A percentile compares a stretch with the other conserved stretches of the same genome.
phyloP scores from a whole-genome alignment of 2,113 vertebrate species.

The Propithecus coquereli region DNA sequence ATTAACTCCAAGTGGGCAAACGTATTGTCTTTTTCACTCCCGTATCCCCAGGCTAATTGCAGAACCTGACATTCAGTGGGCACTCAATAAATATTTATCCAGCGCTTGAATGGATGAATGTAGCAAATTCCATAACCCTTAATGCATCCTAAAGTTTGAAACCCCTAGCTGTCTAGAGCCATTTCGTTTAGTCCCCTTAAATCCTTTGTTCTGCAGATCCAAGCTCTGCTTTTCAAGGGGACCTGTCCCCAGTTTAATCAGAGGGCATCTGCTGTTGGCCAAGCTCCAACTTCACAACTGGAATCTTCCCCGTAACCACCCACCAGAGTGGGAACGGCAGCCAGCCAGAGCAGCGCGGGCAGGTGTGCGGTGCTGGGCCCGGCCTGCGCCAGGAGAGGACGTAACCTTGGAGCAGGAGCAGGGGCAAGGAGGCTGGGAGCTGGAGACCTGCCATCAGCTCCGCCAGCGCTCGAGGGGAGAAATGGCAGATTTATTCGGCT shows the following conservation, averaged over 20 bases:
- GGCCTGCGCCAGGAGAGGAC: not conserved
- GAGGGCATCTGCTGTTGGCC: slow-evolving; percentile 52
- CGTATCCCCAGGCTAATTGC: not conserved
- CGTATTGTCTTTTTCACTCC: not conserved
- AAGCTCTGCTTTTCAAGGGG: not conserved
- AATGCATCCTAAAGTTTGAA: not conserved
- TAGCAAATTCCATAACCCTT: not conserved
- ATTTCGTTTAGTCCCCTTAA: not conserved
- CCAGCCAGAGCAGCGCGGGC: not conserved
- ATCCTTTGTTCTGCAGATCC: not conserved
- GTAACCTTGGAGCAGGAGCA: slow-evolving; percentile 49
- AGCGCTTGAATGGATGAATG: not conserved
- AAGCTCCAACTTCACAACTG: slow-evolving; percentile 13
- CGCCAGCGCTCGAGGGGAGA: not conserved
- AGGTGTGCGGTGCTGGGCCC: not conserved
- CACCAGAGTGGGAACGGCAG: not conserved
- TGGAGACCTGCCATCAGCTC: slow-evolving; percentile 50
- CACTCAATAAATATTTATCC: not conserved
- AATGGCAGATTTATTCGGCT: slow-evolving; percentile 65
- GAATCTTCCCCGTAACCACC: not conserved
- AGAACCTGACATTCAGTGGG: not conserved
- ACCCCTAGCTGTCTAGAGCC: not conserved
- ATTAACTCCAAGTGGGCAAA: not conserved
- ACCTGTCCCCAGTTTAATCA: slow-evolving; percentile 41
- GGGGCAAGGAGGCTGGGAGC: slow-evolving; percentile 15